These are phyloP conservation scores for Paracanthobrama guichenoti DNA, from an alignment of 2,113 vertebrate species.

Conservation along the genomic window DNA sequence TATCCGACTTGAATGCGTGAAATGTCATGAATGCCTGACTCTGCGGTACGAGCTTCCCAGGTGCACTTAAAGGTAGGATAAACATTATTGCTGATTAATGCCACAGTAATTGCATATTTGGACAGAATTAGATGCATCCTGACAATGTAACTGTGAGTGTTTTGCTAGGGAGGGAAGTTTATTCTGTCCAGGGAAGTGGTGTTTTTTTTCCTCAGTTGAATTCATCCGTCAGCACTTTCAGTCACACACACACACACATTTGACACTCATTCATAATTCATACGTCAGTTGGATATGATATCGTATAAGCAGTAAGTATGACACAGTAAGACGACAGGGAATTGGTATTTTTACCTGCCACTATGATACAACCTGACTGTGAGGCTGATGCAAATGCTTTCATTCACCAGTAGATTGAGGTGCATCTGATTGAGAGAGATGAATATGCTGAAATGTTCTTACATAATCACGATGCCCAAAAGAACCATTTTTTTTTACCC, in stretches of 20 bases:
- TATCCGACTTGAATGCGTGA: background rate
- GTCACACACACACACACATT: conserved; percentile 14
- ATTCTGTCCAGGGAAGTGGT: background rate
- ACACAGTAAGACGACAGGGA: conserved; percentile 17
- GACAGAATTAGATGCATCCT: background rate
- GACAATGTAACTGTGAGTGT: background rate
- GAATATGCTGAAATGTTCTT: background rate
- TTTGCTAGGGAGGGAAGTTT: background rate
- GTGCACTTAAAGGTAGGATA: background rate
- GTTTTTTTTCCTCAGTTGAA: background rate
- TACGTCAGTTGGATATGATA: conserved; percentile 25
- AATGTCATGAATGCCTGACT: background rate
- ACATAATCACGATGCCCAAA: background rate
- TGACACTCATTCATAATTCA: conserved; percentile 44
- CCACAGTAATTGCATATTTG: background rate
- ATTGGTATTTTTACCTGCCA: background rate
- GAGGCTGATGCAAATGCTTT: conserved; percentile 5
- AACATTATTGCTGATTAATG: background rate
- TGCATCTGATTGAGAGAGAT: background rate
- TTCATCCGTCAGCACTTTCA: background rate
- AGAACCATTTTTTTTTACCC: background rate
- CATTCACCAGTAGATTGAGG: conserved; percentile 1
- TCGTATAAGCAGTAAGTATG: conserved; percentile 15
- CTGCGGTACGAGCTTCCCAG: background rate
- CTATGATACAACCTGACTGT: conserved; percentile 22